These are phyloP conservation scores for Barbus barbus DNA, from an alignment of 2,113 vertebrate genomes.

Conservation along the genomic window DNA sequence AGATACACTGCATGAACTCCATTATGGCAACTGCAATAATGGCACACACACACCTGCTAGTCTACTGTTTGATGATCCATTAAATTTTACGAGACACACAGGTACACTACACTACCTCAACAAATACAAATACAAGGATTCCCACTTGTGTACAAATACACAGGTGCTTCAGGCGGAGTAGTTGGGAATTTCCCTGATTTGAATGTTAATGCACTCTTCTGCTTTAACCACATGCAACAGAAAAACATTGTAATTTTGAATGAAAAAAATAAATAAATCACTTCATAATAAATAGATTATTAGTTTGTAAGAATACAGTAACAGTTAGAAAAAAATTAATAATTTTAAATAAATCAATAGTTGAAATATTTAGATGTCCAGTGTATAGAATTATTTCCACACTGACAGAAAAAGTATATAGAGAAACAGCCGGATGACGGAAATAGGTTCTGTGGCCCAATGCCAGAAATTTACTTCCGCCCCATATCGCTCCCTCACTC, in stretches of 20 bases:
- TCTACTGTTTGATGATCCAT: slow-evolving; percentile 31
- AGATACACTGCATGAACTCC: not conserved
- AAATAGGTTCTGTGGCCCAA: slow-evolving; percentile 66
- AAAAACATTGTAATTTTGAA: not conserved
- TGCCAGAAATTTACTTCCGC: slow-evolving; percentile 77
- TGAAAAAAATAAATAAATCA: not conserved
- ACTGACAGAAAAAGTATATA: slow-evolving; percentile 3
- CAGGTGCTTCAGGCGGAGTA: not conserved
- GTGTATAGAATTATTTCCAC: not conserved
- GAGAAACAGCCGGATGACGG: slow-evolving; percentile 61
- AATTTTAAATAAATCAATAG: not conserved
- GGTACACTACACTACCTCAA: not conserved
- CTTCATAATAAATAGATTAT: not conserved
- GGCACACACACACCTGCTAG: slow-evolving; percentile 28
- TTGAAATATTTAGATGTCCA: not conserved
- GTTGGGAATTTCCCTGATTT: not conserved
- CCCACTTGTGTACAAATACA: slow-evolving; percentile 7
- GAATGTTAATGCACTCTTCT: not conserved
- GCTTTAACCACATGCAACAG: not conserved
- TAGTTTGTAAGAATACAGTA: too few species aligned
- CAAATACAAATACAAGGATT: slow-evolving; percentile 53
- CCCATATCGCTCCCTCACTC: slow-evolving; percentile 62
- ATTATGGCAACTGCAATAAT: not conserved
- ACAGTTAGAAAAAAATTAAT: not conserved
- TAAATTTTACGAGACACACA: not conserved